These are phyloP conservation scores for Coecobrya sp. DNA, from an alignment of 2,888 invertebrate species.

Conservation along the genomic window DNA sequence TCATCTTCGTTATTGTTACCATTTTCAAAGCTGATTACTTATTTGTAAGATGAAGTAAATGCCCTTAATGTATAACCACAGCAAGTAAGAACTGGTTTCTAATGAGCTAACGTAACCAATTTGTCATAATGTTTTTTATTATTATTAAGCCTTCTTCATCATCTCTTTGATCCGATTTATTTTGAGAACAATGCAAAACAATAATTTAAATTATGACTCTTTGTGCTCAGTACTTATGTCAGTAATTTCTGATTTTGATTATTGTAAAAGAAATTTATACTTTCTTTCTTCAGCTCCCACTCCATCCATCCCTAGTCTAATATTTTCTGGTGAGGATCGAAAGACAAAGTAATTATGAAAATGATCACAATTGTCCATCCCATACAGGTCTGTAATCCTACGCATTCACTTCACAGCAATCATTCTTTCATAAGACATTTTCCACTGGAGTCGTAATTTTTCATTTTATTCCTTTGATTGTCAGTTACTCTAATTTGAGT, in stretches of 20 bases:
- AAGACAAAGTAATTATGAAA: not conserved
- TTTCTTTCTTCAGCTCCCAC: not conserved
- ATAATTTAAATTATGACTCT: not conserved
- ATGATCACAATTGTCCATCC: not conserved
- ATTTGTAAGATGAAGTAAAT: not conserved
- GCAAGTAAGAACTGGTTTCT: conserved; percentile 1
- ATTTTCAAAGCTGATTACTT: conserved; percentile 34
- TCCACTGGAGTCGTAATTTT: not conserved
- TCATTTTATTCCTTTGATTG: not conserved
- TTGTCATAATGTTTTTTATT: not conserved
- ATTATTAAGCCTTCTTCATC: not conserved
- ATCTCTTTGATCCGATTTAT: conserved; percentile 2
- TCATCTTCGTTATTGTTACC: not conserved
- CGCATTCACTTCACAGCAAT: not conserved
- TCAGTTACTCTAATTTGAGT: conserved; percentile 18
- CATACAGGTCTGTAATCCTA: not conserved
- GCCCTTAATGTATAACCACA: not conserved
- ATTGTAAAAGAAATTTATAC: not conserved
- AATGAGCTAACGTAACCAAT: not conserved
- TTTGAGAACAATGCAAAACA: not conserved
- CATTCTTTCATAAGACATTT: not conserved
- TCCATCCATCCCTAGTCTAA: too few relatives aligned
- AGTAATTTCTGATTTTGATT: not conserved
- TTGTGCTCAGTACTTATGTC: not conserved
- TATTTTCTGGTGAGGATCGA: not conserved